Conservation (phyloP, 2,797 vertebrate genomes). For the Phyllotis vaccarum region DNA sequence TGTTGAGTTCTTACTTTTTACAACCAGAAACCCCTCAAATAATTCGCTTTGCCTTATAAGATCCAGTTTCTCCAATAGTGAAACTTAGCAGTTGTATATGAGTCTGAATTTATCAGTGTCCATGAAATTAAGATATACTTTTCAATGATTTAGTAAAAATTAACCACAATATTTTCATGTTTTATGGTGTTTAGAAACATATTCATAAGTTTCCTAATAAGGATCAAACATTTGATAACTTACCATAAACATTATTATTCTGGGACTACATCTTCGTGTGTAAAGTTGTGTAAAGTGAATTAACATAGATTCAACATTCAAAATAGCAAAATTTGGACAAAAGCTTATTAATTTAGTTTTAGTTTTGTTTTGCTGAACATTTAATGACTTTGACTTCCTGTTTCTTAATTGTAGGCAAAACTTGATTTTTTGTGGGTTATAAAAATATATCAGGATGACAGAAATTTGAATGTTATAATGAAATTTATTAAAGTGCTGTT, state of each 20-base stretch:
- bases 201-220: not conserved
- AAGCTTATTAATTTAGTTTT: not conserved
- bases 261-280: not conserved
- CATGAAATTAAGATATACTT: not conserved
- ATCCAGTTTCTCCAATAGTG: not conserved
- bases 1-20: not conserved
- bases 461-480: not conserved
- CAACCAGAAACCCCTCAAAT: not conserved
- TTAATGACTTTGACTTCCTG: not conserved
- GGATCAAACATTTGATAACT: not conserved
- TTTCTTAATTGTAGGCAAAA: not conserved
- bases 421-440: not conserved
- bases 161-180: not conserved
- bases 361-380: not conserved
- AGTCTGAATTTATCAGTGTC: not conserved
- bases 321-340: not conserved
- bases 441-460: not conserved
- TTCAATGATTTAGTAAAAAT: not conserved
- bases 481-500: conserved; percentile 40
- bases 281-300: not conserved
- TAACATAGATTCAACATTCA: not conserved
- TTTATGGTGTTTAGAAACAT: not conserved
- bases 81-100: not conserved
- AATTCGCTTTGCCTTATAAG: not conserved
- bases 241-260: not conserved